These are phyloP conservation scores for Apis cerana DNA, from an alignment of 1,140 invertebrate species.

Conservation along the genomic window DNA sequence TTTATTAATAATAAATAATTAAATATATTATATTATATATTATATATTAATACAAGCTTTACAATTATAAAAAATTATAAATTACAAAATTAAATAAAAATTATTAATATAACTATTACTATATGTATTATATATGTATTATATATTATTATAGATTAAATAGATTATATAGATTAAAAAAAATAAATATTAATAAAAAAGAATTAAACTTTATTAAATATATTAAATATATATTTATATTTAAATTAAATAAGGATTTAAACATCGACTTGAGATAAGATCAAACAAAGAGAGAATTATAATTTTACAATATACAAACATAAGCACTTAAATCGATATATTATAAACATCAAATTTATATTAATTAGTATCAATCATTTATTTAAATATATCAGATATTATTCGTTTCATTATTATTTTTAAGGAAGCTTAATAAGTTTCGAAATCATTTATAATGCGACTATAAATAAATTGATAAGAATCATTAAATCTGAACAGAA, in stretches of 20 bases:
- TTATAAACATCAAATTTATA: background rate
- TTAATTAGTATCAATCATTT: background rate
- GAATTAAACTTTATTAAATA: background rate
- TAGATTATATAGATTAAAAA: no score
- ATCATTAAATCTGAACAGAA: background rate
- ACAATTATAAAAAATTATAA: no score
- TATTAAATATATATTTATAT: background rate
- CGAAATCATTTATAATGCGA: background rate
- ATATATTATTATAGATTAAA: no score
- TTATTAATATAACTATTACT: no score
- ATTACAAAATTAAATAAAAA: no score
- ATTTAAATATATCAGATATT: background rate
- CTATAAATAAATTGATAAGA: conserved; percentile 24
- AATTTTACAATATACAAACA: background rate
- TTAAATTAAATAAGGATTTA: background rate
- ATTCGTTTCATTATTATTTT: background rate
- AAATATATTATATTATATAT: no score
- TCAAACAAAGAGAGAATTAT: background rate
- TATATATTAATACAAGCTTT: background rate
- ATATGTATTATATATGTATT: no score
- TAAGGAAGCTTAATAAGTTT: background rate
- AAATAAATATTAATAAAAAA: background rate
- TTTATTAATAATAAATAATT: background rate
- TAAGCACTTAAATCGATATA: background rate
- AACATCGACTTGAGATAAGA: background rate